These are phyloP conservation scores for Aphaenogaster rudis DNA, from an alignment of 1,140 invertebrate genomes.

Conservation along the genomic window DNA sequence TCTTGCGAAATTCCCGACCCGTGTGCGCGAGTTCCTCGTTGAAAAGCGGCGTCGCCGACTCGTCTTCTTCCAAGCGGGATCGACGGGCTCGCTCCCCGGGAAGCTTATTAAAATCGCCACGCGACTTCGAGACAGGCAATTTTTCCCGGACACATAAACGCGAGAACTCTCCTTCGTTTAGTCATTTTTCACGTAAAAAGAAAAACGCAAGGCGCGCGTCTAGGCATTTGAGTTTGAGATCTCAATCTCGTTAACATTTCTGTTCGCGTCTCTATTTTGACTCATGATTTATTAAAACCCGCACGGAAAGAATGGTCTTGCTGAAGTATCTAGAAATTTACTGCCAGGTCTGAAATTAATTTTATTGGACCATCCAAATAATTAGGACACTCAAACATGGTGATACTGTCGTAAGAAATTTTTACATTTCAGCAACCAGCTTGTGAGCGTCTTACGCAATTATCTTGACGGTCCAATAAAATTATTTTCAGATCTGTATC, in stretches of 20 bases:
- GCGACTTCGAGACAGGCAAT: not conserved
- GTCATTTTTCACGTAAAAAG: not conserved
- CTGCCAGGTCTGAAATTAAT: no score
- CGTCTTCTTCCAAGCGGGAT: not conserved
- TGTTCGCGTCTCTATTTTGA: not conserved
- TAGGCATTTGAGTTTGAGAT: not conserved
- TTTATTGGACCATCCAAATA: no score
- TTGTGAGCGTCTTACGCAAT: no score
- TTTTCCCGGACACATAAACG: not conserved
- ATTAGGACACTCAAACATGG: no score
- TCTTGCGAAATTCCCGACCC: conserved; percentile 73
- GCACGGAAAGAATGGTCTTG: no score
- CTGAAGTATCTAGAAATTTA: no score
- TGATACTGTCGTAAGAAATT: no score
- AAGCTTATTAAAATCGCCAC: not conserved
- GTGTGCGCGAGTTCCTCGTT: conserved; percentile 32
- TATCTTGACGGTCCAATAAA: no score
- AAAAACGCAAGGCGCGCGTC: not conserved
- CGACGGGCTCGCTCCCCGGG: not conserved
- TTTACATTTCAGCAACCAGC: no score
- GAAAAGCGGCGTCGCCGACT: not conserved
- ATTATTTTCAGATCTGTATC: no score
- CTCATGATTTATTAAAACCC: not conserved
- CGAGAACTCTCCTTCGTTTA: not conserved
- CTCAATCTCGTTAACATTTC: not conserved